A percentile compares a stretch with the other conserved stretches of the same genome.
Evolutionary conservation across 1,140 invertebrate species (phyloP).

Genomic region (Diachasmimorpha longicaudata): DNA sequence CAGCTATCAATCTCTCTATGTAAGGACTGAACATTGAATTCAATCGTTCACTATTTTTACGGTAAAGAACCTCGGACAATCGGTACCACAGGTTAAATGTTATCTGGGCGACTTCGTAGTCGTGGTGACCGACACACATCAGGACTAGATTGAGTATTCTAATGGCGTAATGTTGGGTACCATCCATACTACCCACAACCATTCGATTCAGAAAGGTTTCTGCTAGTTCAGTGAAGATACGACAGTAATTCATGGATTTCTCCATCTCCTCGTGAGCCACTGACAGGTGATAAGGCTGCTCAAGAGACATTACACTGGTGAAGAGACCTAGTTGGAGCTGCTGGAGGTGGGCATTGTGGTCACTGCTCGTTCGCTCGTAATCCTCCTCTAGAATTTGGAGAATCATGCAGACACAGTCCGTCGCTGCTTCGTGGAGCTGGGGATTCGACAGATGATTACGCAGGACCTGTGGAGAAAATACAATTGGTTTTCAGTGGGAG

Average conservation of each 20-base stretch:
- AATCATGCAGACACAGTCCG: slow-evolving; percentile 89
- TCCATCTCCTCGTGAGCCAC: slow-evolving; percentile 93
- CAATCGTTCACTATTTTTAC: slow-evolving; percentile 80
- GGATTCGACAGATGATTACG: slow-evolving; percentile 70
- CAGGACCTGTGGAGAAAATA: slow-evolving; percentile 59
- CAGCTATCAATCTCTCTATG: slow-evolving; percentile 85
- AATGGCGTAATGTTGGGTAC: slow-evolving; percentile 78
- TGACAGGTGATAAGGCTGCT: slow-evolving; percentile 87
- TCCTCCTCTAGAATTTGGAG: slow-evolving; percentile 80
- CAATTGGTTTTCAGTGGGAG: neutral
- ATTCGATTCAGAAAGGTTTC: slow-evolving; percentile 91
- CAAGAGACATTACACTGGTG: slow-evolving; percentile 79
- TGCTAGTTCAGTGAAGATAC: slow-evolving; percentile 93
- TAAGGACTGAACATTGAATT: slow-evolving; percentile 87
- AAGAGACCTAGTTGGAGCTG: slow-evolving; percentile 69
- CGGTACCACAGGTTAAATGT: slow-evolving; percentile 98
- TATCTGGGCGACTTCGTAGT: slow-evolving; percentile 96
- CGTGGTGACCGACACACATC: slow-evolving; percentile 93
- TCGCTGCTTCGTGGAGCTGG: slow-evolving; percentile 86
- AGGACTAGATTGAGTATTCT: slow-evolving; percentile 88
- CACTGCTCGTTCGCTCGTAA: slow-evolving; percentile 63
- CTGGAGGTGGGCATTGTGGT: slow-evolving; percentile 71
- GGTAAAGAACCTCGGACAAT: slow-evolving; percentile 92
- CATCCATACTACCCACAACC: slow-evolving; percentile 59
- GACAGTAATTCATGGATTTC: slow-evolving; percentile 88